Percentiles rank a stretch among this genome's conserved stretches.
Evolutionary conservation across 2,113 vertebrate species (phyloP).

Genomic region (Suncus etruscus): DNA sequence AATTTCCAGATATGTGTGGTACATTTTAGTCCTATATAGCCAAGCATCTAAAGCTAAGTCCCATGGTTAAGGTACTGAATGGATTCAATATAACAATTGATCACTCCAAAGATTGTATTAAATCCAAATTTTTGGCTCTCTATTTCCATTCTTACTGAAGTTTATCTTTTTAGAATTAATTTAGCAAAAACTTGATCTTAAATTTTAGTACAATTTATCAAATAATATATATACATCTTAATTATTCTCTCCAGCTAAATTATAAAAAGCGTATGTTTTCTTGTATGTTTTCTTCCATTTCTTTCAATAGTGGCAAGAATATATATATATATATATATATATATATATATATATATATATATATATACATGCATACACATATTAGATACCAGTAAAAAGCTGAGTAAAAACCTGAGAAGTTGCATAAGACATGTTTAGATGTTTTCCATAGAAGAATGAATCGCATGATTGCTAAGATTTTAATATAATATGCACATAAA

Average conservation of each 20-base stretch:
- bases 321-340: background rate
- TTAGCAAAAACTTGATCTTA: conserved; percentile 41
- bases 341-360: background rate
- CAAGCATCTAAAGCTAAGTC: too few species aligned
- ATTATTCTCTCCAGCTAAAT: conserved; percentile 2
- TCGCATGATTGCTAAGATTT: conserved; percentile 43
- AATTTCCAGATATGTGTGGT: too few species aligned
- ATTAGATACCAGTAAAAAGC: conserved; percentile 32
- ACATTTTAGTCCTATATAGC: too few species aligned
- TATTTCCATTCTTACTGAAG: conserved; percentile 45
- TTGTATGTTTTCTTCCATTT: conserved; percentile 13
- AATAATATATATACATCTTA: conserved; percentile 35
- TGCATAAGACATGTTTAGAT: too few species aligned
- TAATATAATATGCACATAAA: conserved; percentile 52
- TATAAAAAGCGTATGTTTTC: conserved; percentile 9
- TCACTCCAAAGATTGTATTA: background rate
- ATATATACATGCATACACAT: background rate
- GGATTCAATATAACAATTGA: background rate
- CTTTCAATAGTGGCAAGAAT: background rate
- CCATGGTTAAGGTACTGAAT: background rate
- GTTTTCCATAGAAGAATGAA: conserved; percentile 54
- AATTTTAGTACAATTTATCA: conserved; percentile 45
- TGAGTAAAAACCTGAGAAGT: background rate
- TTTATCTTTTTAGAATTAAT: conserved; percentile 49
- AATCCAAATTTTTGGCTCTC: conserved; percentile 13